phyloP scores from a whole-genome alignment of 1,140 invertebrate genomes.

The Drosophila malerkotliana region DNA sequence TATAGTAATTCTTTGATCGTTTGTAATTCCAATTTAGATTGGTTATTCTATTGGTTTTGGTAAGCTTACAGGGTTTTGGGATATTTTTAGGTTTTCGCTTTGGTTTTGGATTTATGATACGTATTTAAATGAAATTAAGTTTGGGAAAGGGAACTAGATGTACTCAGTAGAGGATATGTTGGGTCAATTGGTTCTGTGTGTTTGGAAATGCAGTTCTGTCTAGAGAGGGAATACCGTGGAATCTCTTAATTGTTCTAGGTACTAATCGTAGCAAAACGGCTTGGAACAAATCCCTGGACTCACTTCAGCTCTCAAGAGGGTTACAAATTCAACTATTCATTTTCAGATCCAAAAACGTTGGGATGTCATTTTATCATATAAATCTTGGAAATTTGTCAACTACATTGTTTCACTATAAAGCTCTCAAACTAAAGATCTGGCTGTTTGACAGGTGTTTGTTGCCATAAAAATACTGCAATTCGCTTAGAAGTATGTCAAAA shows the following conservation, averaged over 20 bases:
- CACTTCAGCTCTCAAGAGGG: constrained; percentile 48
- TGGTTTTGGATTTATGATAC: constrained; percentile 32
- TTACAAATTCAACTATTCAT: constrained; percentile 35
- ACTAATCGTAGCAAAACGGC: constrained; percentile 39
- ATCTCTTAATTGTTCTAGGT: constrained; percentile 29
- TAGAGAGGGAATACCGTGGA: constrained; percentile 33
- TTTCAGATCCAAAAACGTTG: constrained; percentile 59
- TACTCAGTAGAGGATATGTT: constrained; percentile 66
- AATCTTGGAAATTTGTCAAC: constrained; percentile 15
- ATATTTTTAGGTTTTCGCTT: constrained; percentile 37
- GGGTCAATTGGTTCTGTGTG: constrained; percentile 69
- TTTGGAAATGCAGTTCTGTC: constrained; percentile 48
- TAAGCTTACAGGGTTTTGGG: constrained; percentile 28
- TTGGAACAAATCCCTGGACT: constrained; percentile 55
- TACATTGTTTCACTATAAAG: constrained; percentile 37
- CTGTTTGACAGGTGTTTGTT: constrained; percentile 3
- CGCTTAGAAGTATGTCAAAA: constrained; percentile 43
- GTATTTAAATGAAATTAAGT: constrained; percentile 25
- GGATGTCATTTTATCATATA: constrained; percentile 32
- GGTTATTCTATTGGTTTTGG: constrained; percentile 83
- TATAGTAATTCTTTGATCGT: constrained; percentile 37
- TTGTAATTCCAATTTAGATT: constrained; percentile 77
- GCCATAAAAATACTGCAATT: constrained; percentile 44
- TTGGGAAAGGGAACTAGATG: constrained; percentile 31
- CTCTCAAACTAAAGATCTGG: constrained; percentile 55